Evolutionary conservation across 2,888 invertebrate genomes (phyloP), one percentile per base, ranked within the genome.

Genomic region (Aelia acuminata): DNA sequence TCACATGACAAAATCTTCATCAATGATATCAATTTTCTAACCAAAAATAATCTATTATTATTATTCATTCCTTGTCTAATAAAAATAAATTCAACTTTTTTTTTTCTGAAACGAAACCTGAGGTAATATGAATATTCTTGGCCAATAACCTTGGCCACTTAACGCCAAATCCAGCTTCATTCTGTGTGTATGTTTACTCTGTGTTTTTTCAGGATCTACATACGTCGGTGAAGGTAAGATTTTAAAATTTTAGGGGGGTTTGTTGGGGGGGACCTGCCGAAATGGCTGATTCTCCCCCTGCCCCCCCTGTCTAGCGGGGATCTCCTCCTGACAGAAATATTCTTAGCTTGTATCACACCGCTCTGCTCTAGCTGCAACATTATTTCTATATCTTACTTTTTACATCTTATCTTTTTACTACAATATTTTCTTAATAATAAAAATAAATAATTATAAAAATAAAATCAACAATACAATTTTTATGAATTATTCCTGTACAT

Each of bases 171-270:
- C 63, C 63, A 87, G 49, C 75, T 90, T 86, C 88, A 89, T 88
- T 89, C 85, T 89, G 89, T 90, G 88, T 85, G 53, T 57, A 31
- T 35, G 88, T 70, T 87, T 88, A 84, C 87, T 63, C 89, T 91
- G 89, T 90, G 87, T 90, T 90, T 90, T 91, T 90, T 70, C 90
- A 91, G 91, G 91, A 89, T 90, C 90, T 87, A 90, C 89, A 90
- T 90, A 91, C 91, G 90, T 90, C 88, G 91, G 90, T 86, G 91
- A 91, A 90, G 91, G 91, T 91, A 90, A 63, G 63, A 63, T 63
- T 63, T 57, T 13, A 63, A n/a, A 57, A 63, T 4, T 63, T 63
- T 18, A 63, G 63, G 63, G 63, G 63, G 63, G 63, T 63, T 63
- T 63, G 63, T 63, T 63, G 63, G 84, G 84, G 39, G 63, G 84